phyloP scores from a whole-genome alignment of 2,113 vertebrate genomes.

The Sylvietta virens region DNA sequence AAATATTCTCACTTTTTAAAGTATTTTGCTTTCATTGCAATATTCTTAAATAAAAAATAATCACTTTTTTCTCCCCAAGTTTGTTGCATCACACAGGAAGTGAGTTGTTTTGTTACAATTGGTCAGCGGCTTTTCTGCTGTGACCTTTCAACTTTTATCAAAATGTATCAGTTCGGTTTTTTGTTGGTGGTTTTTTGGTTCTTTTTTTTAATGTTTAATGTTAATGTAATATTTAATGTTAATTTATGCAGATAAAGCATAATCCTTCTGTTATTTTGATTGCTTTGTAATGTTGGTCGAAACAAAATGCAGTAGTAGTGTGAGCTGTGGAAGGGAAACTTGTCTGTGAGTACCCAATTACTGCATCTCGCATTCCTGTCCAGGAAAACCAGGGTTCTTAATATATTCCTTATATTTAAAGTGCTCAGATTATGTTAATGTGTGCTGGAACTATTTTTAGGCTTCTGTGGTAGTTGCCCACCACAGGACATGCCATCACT shows the following conservation, averaged over 20 bases:
- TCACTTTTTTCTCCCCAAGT: accelerated
- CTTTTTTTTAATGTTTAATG: not conserved
- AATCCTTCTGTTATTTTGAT: not conserved
- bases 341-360: accelerated
- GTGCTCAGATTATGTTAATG: accelerated
- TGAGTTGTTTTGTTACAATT: not conserved
- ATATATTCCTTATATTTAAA: not conserved
- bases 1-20: not conserved
- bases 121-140: not conserved
- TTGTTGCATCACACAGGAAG: not conserved
- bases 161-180: not conserved
- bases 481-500: not conserved
- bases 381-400: not conserved
- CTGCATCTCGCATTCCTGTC: not conserved
- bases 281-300: not conserved
- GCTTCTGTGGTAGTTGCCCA: not conserved
- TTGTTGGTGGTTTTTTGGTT: not conserved
- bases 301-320: not conserved
- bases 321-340: not conserved
- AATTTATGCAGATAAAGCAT: not conserved
- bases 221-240: not conserved
- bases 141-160: not conserved
- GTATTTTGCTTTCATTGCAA: not conserved
- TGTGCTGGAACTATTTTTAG: not conserved
- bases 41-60: not conserved